A percentile compares a stretch with the other conserved stretches of the same genome.
These are phyloP conservation scores for Orthonyx spaldingii DNA, from an alignment of 2,113 vertebrate species.

Conservation along the genomic window DNA sequence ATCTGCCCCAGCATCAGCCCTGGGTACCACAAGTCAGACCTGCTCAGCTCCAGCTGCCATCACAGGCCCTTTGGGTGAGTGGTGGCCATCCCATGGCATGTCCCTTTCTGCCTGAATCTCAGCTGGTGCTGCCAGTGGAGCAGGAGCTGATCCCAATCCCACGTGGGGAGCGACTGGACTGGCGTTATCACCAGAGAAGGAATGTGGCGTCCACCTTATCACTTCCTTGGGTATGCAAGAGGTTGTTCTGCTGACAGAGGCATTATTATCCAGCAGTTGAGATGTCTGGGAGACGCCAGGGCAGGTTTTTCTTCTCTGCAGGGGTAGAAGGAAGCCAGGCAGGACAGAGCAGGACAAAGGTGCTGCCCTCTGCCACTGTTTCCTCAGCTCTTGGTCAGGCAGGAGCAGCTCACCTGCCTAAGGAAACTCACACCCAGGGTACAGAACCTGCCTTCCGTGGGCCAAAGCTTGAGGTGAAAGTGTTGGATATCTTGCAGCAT, in stretches of 20 bases:
- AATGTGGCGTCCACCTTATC: neutral
- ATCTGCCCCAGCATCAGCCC: neutral
- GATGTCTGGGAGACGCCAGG: neutral
- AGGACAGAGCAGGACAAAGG: neutral
- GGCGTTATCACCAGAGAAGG: neutral
- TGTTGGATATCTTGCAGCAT: neutral
- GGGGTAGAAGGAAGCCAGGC: neutral
- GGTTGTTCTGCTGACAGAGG: neutral
- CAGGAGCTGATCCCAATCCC: neutral
- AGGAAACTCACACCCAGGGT: neutral
- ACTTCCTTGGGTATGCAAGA: neutral
- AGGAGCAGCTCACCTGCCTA: neutral
- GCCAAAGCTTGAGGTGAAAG: neutral
- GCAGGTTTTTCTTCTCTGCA: neutral
- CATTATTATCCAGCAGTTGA: neutral
- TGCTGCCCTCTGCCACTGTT: neutral
- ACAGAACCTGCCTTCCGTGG: neutral
- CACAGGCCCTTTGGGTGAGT: neutral
- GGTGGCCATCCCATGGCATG: fast-evolving
- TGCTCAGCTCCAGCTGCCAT: neutral
- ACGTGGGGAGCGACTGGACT: fast-evolving
- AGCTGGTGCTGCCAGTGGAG: neutral
- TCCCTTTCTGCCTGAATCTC: neutral
- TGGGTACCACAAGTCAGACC: neutral
- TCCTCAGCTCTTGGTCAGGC: neutral